These are phyloP conservation scores for Hippocampus abdominalis DNA, from an alignment of 2,113 vertebrate genomes.

Conservation along the genomic window DNA sequence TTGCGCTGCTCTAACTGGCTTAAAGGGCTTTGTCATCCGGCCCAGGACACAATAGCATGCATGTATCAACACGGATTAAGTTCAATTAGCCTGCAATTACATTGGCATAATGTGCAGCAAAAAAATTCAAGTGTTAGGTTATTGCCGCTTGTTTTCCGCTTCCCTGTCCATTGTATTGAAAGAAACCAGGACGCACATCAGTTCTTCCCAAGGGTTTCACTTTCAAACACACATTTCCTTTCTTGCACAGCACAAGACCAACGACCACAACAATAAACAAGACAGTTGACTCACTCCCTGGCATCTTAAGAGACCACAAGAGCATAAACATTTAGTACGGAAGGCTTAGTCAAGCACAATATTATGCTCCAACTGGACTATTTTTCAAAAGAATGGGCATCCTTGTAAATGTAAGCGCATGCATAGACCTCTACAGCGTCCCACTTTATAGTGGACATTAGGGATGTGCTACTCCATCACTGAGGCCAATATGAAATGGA, in stretches of 20 bases:
- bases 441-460: background rate
- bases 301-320: constrained; percentile 6
- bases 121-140: background rate
- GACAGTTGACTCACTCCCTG: background rate
- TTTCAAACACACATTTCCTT: background rate
- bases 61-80: background rate
- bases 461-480: background rate
- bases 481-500: background rate
- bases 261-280: constrained; percentile 7
- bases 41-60: background rate
- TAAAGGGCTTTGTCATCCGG: constrained; percentile 1
- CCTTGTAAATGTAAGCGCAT: background rate
- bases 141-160: background rate
- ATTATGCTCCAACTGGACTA: constrained; percentile 1
- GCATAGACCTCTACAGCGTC: background rate
- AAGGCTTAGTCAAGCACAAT: constrained; percentile 2
- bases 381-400: constrained; percentile 3
- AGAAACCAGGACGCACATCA: background rate
- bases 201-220: background rate
- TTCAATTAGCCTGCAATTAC: background rate
- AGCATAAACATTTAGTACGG: constrained; percentile 4
- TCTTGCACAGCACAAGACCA: background rate
- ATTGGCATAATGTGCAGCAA: background rate
- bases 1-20: background rate
- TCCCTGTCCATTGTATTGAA: background rate